phyloP scores from a whole-genome alignment of 2,113 vertebrate genomes.

The Donacobius atricapilla region DNA sequence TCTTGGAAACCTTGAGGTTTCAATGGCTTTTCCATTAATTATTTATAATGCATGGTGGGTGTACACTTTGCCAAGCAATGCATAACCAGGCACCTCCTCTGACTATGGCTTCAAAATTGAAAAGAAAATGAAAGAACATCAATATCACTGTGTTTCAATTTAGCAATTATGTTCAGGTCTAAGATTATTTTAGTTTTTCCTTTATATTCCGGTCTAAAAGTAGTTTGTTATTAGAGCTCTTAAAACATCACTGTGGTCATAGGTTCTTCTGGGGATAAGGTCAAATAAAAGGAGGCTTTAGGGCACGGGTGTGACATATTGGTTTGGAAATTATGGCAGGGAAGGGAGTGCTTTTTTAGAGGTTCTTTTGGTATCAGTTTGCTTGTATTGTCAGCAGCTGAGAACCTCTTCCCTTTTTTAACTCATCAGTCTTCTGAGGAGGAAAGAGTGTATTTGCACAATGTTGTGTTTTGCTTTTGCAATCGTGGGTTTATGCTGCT shows the following conservation, averaged over 20 bases:
- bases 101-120: background rate
- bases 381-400: background rate
- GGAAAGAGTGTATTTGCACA: background rate
- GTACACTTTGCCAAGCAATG: conserved; percentile 2
- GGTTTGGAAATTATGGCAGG: background rate
- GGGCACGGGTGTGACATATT: background rate
- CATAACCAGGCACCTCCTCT: background rate
- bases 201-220: background rate
- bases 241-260: background rate
- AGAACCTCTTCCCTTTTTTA: background rate
- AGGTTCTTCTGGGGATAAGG: background rate
- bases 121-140: background rate
- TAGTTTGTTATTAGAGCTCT: background rate
- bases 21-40: conserved; percentile 36
- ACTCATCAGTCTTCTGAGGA: background rate
- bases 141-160: background rate
- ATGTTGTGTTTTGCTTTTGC: background rate
- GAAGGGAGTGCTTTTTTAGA: background rate
- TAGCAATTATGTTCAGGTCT: background rate
- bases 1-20: background rate
- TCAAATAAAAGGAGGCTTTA: background rate
- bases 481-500: background rate
- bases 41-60: background rate
- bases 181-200: conserved; percentile 14
- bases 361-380: background rate